Evolutionary conservation across 2,113 vertebrate genomes (phyloP).

Genomic region (Cnemophilus loriae): DNA sequence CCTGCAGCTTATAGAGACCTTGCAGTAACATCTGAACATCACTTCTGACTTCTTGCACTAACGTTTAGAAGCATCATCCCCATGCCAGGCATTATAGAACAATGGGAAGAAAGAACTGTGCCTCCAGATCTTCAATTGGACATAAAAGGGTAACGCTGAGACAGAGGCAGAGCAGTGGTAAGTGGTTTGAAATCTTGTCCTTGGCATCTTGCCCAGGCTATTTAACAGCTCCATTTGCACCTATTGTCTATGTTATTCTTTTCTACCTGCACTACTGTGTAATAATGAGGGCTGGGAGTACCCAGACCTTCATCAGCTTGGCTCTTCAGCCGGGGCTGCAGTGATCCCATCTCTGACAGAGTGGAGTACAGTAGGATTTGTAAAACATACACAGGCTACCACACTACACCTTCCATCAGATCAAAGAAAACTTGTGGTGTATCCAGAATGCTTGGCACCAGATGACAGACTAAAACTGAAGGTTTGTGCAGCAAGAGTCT

Average conservation of each 20-base stretch:
- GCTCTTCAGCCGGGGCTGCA: background rate
- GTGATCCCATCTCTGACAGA: background rate
- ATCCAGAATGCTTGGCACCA: background rate
- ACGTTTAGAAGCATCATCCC: background rate
- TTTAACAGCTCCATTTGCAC: background rate
- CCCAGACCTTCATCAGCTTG: background rate
- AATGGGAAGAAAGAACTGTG: background rate
- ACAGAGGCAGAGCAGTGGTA: background rate
- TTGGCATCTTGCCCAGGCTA: background rate
- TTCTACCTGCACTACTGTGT: background rate
- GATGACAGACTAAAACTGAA: background rate
- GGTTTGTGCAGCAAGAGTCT: background rate
- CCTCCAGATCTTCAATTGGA: background rate
- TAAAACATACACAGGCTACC: background rate
- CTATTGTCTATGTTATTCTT: background rate
- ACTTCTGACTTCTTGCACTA: background rate
- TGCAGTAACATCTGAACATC: background rate
- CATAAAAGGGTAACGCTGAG: background rate
- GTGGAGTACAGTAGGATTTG: background rate
- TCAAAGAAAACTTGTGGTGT: background rate
- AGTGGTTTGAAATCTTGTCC: background rate
- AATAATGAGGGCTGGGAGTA: background rate
- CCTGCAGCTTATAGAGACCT: background rate
- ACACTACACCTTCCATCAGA: accelerated
- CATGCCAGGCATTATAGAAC: background rate